Base-by-base conservation (phyloP, 2,797 vertebrate species). In the Ispidina lecontei region DNA sequence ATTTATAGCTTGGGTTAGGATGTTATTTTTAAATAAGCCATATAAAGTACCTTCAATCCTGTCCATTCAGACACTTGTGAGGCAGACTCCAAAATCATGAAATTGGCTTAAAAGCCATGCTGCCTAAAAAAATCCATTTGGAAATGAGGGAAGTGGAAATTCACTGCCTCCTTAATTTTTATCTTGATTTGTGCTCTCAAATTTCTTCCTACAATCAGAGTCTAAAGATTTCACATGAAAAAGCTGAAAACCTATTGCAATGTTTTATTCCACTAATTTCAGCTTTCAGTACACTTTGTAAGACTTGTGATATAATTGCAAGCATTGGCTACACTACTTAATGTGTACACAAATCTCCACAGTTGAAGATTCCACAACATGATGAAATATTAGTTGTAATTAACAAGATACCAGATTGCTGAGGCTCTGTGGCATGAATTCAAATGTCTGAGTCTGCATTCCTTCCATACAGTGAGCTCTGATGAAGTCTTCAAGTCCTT, bases 1-100 rank as follows among this genome's bases (percentile, higher is more conserved):
- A 96, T 96, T 94, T 96, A 95, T 92, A 80, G 91, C 90, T 84
- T 87, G 85, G 83, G 90, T 90, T 91, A 92, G 90, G 83, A 87
- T 95, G 91, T 93, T 96, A 80, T 91, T 96, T 94, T 96, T 84
- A 86, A 96, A 93, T 96, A 94, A 96, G 85, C 87, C 90, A 84
- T 79, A 85, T 93, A 84, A 95, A 95, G 80, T 90, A 90, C 88
- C 93, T 91, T 91, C 91, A 96, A 29, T 95, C 80, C 71, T 86
- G 90, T 89, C 87, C 71, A 84, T 93, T 95, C 92, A 92, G 83
- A 90, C 26, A 39, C 9, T 19, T 52, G 10, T 10, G 44, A 93
- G 62, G 78, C 87, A 68, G 65, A 63, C 72, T 93, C 39, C 37
- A 81, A 94, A 92, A 81, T 88, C 76, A 83, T 41, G 60, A 76